These are phyloP conservation scores for Clinocottus analis DNA, from an alignment of 2,113 vertebrate genomes.

Conservation along the genomic window DNA sequence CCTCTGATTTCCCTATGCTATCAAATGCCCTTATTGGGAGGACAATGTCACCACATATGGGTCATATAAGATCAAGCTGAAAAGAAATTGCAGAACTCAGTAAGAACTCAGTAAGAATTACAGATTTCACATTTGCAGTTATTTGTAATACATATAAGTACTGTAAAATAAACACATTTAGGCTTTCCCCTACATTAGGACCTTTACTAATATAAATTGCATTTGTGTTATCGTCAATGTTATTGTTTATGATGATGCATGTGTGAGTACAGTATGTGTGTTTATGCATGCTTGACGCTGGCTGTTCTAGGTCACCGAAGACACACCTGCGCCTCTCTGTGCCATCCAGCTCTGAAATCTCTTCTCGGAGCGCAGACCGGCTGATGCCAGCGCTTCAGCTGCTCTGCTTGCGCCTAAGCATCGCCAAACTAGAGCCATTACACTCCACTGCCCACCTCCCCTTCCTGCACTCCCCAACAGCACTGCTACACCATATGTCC, in stretches of 20 bases:
- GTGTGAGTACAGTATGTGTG: constrained; percentile 56
- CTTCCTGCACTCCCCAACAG: constrained; percentile 35
- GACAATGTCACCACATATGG: not conserved
- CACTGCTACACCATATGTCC: constrained; percentile 66
- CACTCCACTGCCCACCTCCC: constrained; percentile 13
- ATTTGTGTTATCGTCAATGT: constrained; percentile 17
- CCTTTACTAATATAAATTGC: not conserved
- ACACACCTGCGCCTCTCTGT: constrained; percentile 76
- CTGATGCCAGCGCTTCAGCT: constrained; percentile 66
- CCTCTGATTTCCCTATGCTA: constrained; percentile 39
- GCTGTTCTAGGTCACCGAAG: constrained; percentile 76
- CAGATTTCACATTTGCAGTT: not conserved
- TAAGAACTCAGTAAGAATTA: not conserved
- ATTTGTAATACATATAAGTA: not conserved
- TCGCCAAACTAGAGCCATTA: constrained; percentile 39
- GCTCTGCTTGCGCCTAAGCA: constrained; percentile 34
- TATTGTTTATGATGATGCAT: constrained; percentile 11
- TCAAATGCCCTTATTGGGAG: not conserved
- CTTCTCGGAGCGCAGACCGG: constrained; percentile 2
- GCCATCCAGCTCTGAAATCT: constrained; percentile 52
- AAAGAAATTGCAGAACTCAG: constrained; percentile 17
- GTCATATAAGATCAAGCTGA: constrained; percentile 17
- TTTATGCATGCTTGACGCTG: constrained; percentile 55
- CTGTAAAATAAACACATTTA: not conserved
- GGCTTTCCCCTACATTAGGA: not conserved